Conservation (phyloP, 2,888 invertebrate species). For the Clepsis dumicolana region DNA sequence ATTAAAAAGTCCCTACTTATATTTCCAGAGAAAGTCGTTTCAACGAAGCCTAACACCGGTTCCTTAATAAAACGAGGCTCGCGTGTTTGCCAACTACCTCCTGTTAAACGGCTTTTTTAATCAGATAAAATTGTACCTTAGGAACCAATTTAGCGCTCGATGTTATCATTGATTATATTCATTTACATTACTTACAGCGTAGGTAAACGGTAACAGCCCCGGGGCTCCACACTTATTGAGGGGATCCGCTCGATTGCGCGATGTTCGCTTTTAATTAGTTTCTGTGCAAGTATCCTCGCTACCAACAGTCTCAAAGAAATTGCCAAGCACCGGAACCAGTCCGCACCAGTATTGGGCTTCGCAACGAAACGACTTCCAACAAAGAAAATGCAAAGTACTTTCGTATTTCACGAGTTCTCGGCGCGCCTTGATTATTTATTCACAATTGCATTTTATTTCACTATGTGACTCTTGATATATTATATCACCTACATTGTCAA, state of each 20-base stretch:
- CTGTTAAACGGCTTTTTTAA: not conserved
- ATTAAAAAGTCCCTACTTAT: not conserved
- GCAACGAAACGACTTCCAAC: constrained; percentile 42
- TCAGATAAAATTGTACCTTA: not conserved
- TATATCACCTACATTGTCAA: not conserved
- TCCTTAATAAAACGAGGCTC: not conserved
- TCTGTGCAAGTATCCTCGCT: constrained; percentile 66
- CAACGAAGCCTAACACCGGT: not conserved
- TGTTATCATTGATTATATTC: constrained; percentile 13
- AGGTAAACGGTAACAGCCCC: constrained; percentile 12
- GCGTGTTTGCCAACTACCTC: not conserved
- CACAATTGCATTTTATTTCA: constrained; percentile 13
- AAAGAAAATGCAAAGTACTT: constrained; percentile 40
- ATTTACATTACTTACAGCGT: constrained; percentile 29
- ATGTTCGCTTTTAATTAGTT: constrained; percentile 78
- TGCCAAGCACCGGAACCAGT: constrained; percentile 49
- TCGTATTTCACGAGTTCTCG: constrained; percentile 30
- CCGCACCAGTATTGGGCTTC: constrained; percentile 36
- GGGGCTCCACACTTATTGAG: constrained; percentile 48
- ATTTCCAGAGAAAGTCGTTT: not conserved
- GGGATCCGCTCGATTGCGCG: constrained; percentile 64
- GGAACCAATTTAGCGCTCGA: constrained; percentile 7
- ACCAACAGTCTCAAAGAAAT: constrained; percentile 69
- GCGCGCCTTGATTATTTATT: constrained; percentile 27
- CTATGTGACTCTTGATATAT: not conserved